Conservation (phyloP, 2,797 vertebrate species). For the Sebastes hopkinsi region DNA sequence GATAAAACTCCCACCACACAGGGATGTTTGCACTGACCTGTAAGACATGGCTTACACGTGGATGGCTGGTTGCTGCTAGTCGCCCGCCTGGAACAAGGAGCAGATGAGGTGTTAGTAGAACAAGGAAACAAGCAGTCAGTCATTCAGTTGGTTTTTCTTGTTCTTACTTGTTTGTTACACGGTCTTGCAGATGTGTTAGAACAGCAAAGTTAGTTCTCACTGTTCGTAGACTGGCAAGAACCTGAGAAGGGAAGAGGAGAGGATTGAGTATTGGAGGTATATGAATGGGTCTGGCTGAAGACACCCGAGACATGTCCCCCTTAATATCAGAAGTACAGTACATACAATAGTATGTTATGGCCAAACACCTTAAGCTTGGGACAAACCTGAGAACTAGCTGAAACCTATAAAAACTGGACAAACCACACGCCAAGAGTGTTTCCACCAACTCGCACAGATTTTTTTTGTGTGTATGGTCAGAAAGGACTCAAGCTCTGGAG, state of each 20-base stretch:
- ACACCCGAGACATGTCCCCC: neutral
- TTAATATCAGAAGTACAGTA: neutral
- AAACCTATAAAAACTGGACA: no score
- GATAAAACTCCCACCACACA: neutral
- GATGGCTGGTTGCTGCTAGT: constrained; percentile 78
- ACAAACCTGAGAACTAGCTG: neutral
- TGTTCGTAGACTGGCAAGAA: constrained; percentile 92
- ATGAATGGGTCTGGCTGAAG: neutral
- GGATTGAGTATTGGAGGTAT: neutral
- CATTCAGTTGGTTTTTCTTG: neutral
- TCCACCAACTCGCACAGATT: no score
- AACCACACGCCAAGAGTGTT: no score
- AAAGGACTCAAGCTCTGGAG: neutral
- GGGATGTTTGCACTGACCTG: constrained; percentile 79
- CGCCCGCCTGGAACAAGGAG: constrained; percentile 74
- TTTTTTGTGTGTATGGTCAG: neutral
- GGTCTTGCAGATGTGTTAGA: constrained; percentile 88
- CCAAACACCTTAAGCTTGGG: neutral
- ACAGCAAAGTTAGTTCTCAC: constrained; percentile 88
- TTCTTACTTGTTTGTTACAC: constrained; percentile 83
- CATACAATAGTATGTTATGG: neutral
- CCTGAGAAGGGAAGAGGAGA: constrained; percentile 71
- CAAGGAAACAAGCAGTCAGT: neutral
- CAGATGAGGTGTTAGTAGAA: constrained; percentile 17
- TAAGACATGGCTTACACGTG: constrained; percentile 79